Base-by-base conservation (phyloP, 2,888 invertebrate genomes). In the Drepanosiphum platanoidis region DNA sequence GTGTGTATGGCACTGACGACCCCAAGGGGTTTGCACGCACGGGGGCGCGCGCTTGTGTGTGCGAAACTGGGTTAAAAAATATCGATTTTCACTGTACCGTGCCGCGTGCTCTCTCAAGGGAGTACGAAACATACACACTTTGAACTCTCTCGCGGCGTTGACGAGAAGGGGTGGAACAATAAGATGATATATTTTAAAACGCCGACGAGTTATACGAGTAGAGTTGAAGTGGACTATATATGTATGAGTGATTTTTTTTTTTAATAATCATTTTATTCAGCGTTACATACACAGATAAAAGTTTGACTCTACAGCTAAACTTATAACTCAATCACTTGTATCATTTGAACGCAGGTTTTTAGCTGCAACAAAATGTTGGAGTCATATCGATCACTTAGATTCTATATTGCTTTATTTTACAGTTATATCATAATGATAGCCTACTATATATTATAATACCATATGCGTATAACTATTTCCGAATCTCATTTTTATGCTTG, bases 1-100 rank as follows among this genome's bases (percentile, higher is more conserved):
- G 30, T 27, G 64, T 13, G 27, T 64, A 13, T 64, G 64, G 64
- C 27, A 52, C 3, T 52, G 64, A 64, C 18, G 18, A 72, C 22
- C 42, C 9, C 13, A 64, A 64, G 18, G 30, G 42, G 32, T 46
- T 32, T 46, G 46, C 42, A 32, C 30, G 32, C 42, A 32, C 22
- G 46, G 46, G 32, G 75, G 15, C 52, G 39, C 39, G 64, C 64
- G 11, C 39, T 58, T 18, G 80, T 68, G 27, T 70, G 22, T 32
- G 52, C 18, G 27, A 70, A 80, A 80, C 80, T 80, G 80, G 80
- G 80, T 80, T 80, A 80, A 80, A 68, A 80, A 80, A 80, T 70
- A 80, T 80, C 52, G 80, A 80, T 80, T 80, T 70, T 70, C 22
- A 13, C 27, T 36, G 18, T 34, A 9, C 18, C 7, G 27, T 27